Conservation (phyloP, 2,888 invertebrate genomes). For the Stegophylla sp. region DNA sequence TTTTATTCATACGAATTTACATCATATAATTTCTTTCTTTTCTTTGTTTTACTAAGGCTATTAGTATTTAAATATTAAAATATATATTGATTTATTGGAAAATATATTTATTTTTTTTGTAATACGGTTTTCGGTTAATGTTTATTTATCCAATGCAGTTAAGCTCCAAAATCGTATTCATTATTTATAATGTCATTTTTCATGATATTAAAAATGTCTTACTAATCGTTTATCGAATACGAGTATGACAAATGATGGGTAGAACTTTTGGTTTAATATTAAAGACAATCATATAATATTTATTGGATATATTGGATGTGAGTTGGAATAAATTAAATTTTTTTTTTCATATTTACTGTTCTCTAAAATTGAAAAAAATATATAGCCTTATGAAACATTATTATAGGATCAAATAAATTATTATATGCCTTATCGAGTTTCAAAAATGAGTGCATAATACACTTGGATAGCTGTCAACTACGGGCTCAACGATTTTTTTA, state of each 20-base stretch:
- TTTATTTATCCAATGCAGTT: neutral
- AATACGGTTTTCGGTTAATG: neutral
- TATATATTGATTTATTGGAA: neutral
- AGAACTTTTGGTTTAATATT: constrained; percentile 8
- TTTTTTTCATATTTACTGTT: neutral
- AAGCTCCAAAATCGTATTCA: neutral
- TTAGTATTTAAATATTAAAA: no score
- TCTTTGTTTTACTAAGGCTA: no score
- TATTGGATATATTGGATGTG: neutral
- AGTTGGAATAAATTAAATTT: constrained; percentile 24
- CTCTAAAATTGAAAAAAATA: constrained; percentile 36
- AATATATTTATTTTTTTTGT: neutral
- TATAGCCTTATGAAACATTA: neutral
- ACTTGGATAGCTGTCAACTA: neutral
- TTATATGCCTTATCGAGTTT: neutral
- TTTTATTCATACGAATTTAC: no score
- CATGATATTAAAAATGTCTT: constrained; percentile 4
- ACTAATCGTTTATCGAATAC: constrained; percentile 20
- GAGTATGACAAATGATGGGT: constrained; percentile 5
- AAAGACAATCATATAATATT: neutral
- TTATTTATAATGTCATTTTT: neutral
- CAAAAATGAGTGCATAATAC: neutral
- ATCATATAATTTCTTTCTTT: no score
- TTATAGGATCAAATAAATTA: constrained; percentile 8
- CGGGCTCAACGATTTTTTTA: neutral